Base-by-base conservation (phyloP, 1,140 invertebrate genomes). In the Penaeus chinensis region DNA sequence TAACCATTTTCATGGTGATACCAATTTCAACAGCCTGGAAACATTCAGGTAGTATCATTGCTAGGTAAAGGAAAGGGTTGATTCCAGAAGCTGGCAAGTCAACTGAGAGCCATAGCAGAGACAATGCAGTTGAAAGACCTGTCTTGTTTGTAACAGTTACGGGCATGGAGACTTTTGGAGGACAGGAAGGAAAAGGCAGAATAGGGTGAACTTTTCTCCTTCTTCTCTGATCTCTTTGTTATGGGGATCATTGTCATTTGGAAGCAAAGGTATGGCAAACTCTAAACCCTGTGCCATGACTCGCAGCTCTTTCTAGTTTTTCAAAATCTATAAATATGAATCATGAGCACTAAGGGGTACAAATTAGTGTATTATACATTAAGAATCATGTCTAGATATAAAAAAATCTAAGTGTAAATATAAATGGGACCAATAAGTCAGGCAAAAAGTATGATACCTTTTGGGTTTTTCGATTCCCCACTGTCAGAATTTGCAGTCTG, bases 391-490 rank as follows among this genome's bases (percentile, higher is more conserved):
- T 87, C 85, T 87, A 87, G 54, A 76, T 86, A 87, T 87, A 87
- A 69, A 82, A 77, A 84, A 24, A 84, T 84, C 37, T 84, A 84
- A 54, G 61, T 84, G 61, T 79, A 87, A 69, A 89, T 84, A 84
- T 84, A 84, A 71, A 84, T 61, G 69, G 83, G 79, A 87, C 80
- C 71, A 87, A 54, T 82, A 87, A 87, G 66, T 87, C 85, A 87
- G 85, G 85, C 85, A 87, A 62, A 76, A 87, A 87, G 82, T 76
- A 74, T 85, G 69, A 85, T 89, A 89, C 88, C 88, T 89, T 89
- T 89, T 84, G 88, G 88, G 82, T 65, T 89, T 82, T 89, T 89
- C 76, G 83, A 85, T 89, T 89, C 88, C 88, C 88, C 88, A 89
- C 88, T 89, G 82, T 89, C 88, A 87, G 85, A 87, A 87, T 87